Evolutionary conservation across 2,888 invertebrate species (phyloP), one percentile per base, ranked within the genome.

Genomic region (Periphyllus acericola): DNA sequence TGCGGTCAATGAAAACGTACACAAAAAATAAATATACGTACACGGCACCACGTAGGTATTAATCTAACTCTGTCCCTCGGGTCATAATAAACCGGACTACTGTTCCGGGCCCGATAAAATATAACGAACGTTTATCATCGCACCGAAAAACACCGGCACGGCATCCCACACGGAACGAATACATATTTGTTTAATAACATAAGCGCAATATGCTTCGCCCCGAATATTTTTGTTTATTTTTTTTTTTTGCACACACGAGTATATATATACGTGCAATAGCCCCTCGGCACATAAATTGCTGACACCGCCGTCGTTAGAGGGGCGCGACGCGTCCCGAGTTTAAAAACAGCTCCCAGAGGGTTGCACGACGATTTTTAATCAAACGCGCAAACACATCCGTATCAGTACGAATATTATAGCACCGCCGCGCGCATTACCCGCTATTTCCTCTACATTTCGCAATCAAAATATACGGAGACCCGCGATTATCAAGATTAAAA

Each of bases 121-220:
- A 83, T 83, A 29, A 74, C 72, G 19, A 19, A 29, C 74, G 55
- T 83, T 60, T 75, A 83, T 75, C 72, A 72, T 83, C 72, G 14
- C 29, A 32, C 68, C 34, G 66, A 46, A 46, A 46, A 11, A 66
- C 71, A 72, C 17, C 17, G 46, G 32, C 71, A 34, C 46, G 46
- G 32, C 52, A 25, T 25, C 52, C 79, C 60, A 60, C 34, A 36
- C 17, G 52, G 8, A 52, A 82, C 72, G 72, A 82, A 82, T 82
- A 82, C 82, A 71, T 82, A 82, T 82, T 82, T 71, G 82, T 82
- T 81, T 81, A 81, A 68, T 68, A 68, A 40, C 68, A 32, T 68
- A 81, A 81, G 25, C 29, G 40, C 68, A 68, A 68, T 81, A 81
- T 71, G 68, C 71, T 81, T 81, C 32, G 32, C 71, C 68, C 46